Evolutionary conservation across 2,888 invertebrate species (phyloP), one percentile per base, ranked within the genome.

Genomic region (Parelbella ahira): DNA sequence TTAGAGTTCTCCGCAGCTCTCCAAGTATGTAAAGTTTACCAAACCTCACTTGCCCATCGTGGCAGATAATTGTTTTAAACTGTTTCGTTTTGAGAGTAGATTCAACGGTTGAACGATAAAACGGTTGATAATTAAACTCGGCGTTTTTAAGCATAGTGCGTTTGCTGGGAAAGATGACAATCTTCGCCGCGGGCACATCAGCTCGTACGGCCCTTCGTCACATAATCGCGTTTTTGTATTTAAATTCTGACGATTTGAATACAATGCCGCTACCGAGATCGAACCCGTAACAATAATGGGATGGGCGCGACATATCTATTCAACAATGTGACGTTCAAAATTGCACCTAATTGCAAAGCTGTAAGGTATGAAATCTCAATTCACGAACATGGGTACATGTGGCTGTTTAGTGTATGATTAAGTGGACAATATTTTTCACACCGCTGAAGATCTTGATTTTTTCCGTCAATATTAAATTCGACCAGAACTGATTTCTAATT

Each of bases 141-240:
- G 48, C 60, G 58, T 52, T 54, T 49, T 29, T 1, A 1, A 0
- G 7, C 18, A 28, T 47, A 74, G 80, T 80, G 73, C 60, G 80
- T 73, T 37, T 13, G 7, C n/a, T 23, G 3, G 13, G 32, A 60
- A 67, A 54, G 60, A 83, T 83, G 78, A 68, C 72, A 80, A 83
- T 84, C 83, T 68, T 37, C 29, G 21, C 38, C 48, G 47, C 71
- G 75, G 78, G 74, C 70, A 73, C 68, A 65, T 59, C 68, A 60
- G 69, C 81, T 83, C 80, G 79, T 67, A 53, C 50, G 46, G 61
- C n/a, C 64, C 72, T 68, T 79, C 77, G 79, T 79, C 83, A 84
- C 78, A 81, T 86, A 86, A 84, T 86, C 84, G 83, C 73, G 74
- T 71, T 75, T 78, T 86, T 86, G 83, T 87, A 87, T 87, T 87